A percentile compares a stretch with the other conserved stretches of the same genome.
These are phyloP conservation scores for Catostomus latipinnis DNA, from an alignment of 2,797 vertebrate genomes.

Conservation along the genomic window DNA sequence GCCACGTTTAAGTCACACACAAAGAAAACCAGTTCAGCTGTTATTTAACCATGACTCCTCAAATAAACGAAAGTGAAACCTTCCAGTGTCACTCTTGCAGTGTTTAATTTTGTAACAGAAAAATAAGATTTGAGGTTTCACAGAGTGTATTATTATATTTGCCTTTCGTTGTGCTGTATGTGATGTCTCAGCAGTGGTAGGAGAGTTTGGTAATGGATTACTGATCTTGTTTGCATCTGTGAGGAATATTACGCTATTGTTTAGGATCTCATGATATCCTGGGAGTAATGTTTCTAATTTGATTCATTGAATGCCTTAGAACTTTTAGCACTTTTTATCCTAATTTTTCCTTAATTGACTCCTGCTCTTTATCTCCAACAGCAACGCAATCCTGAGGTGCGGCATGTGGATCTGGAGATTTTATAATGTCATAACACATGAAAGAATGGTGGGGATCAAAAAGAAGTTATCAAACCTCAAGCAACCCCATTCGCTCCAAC, in stretches of 20 bases:
- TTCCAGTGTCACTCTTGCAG: not conserved
- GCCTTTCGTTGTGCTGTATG: not conserved
- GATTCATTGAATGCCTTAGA: not conserved
- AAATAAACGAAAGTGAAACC: constrained; percentile 6
- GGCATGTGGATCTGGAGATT: constrained; percentile 97
- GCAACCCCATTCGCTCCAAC: constrained; percentile 52
- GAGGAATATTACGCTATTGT: too few relatives aligned
- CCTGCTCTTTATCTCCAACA: constrained; percentile 63
- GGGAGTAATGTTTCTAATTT: not conserved
- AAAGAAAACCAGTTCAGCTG: not conserved
- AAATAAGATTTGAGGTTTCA: not conserved
- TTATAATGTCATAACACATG: constrained; percentile 72
- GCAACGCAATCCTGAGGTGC: constrained; percentile 97
- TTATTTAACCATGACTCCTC: not conserved
- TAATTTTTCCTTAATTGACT: not conserved
- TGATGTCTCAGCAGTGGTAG: not conserved
- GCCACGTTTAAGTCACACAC: not conserved
- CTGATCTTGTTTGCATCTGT: too few relatives aligned
- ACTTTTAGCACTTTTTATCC: not conserved
- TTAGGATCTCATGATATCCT: too few relatives aligned
- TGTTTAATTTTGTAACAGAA: not conserved
- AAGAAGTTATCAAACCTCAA: constrained; percentile 31
- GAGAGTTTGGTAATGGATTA: not conserved
- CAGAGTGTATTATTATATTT: not conserved
- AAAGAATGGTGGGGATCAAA: constrained; percentile 9